A percentile compares a stretch with the other conserved stretches of the same genome.
These are phyloP conservation scores for Stenichneumon culpator DNA, from an alignment of 2,888 invertebrate species.

Conservation along the genomic window DNA sequence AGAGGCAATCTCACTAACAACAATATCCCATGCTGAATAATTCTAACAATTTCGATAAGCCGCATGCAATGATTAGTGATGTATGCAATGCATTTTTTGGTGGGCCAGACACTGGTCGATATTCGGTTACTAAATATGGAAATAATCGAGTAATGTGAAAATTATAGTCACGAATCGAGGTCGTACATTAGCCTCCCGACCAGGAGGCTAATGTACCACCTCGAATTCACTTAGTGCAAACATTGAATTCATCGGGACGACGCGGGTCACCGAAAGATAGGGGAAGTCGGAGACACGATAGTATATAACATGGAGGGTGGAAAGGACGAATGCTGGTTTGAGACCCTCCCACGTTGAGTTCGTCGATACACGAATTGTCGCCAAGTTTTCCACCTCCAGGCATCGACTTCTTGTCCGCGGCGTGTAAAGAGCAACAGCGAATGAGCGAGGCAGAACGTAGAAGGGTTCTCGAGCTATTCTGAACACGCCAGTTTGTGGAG, in stretches of 20 bases:
- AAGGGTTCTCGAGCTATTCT: conserved; percentile 26
- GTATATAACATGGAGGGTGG: not conserved
- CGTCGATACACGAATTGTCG: conserved; percentile 57
- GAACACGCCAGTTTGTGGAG: conserved; percentile 31
- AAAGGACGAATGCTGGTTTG: conserved; percentile 13
- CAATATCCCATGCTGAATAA: not conserved
- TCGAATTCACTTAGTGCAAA: conserved; percentile 64
- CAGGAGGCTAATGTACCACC: conserved; percentile 48
- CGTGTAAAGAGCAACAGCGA: conserved; percentile 24
- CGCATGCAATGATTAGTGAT: conserved; percentile 23
- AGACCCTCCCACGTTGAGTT: conserved; percentile 38
- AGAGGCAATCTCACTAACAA: too few relatives aligned
- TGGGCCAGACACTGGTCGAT: conserved; percentile 26
- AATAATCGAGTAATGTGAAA: conserved; percentile 63
- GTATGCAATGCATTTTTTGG: conserved; percentile 55
- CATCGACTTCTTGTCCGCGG: not conserved
- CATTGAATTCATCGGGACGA: conserved; percentile 51
- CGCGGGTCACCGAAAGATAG: conserved; percentile 16
- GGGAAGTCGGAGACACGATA: not conserved
- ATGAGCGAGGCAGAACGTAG: not conserved
- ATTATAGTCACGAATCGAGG: conserved; percentile 56
- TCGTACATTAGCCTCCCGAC: not conserved
- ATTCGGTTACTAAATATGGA: conserved; percentile 62
- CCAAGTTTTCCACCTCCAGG: conserved; percentile 26
- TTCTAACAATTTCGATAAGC: not conserved